Evolutionary conservation across 2,797 vertebrate genomes (phyloP).

Genomic region (Florisuga fusca): DNA sequence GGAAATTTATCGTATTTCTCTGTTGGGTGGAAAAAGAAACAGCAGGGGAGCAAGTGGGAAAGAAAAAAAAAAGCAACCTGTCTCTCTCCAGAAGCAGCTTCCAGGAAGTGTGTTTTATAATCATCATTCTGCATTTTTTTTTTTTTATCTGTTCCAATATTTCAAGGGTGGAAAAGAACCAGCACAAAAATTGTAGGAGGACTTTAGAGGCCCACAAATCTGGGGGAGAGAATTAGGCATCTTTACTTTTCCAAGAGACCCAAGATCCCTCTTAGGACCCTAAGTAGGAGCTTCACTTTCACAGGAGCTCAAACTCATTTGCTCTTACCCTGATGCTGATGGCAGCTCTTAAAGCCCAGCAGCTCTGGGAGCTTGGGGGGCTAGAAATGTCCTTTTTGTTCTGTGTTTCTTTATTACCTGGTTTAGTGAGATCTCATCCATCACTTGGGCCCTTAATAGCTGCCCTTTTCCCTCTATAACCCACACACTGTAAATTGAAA

Average conservation of each 20-base stretch:
- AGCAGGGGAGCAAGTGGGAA: neutral
- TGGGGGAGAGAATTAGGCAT: neutral
- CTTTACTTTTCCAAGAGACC: neutral
- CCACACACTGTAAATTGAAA: neutral
- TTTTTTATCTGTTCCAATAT: neutral
- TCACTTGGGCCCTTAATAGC: neutral
- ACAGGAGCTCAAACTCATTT: neutral
- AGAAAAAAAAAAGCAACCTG: accelerated
- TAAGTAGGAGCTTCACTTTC: neutral
- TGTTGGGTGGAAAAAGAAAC: neutral
- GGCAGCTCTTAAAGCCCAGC: neutral
- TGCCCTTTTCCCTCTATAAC: neutral
- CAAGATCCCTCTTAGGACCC: neutral
- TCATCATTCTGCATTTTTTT: neutral
- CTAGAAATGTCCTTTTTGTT: neutral
- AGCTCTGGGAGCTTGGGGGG: neutral
- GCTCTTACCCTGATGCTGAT: accelerated
- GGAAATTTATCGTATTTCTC: neutral
- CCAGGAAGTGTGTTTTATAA: neutral
- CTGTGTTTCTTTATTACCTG: neutral
- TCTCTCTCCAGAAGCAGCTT: neutral
- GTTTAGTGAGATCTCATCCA: neutral
- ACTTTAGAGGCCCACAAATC: neutral
- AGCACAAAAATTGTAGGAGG: neutral
- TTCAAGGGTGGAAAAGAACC: neutral